Base-by-base conservation (phyloP, 2,797 vertebrate genomes). In the Hydrophis major region DNA sequence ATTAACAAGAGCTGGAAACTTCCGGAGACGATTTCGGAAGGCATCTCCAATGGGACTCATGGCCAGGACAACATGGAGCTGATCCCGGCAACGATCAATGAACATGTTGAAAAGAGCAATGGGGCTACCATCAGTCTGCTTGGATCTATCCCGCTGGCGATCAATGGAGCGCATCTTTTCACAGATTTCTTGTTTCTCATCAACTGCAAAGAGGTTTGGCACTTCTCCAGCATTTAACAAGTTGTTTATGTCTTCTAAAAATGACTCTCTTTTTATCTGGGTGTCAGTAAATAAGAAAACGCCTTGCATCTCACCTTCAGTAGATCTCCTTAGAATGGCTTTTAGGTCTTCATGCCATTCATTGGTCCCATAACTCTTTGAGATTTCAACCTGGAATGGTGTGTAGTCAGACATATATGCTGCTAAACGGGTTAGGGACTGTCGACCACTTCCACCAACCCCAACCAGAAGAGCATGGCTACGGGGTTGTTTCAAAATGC, bases 11-110 rank as follows among this genome's bases (percentile, higher is more conserved):
- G 98, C 96, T 2, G 97, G 97, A 94, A 98, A 97, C 93, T 98
- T 98, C 78, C 99, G 96, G 20, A 99, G 97, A 6, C 98, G 98
- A 90, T 97, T 98, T 87, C 99, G 98, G 90, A 99, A 99, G 0
- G 98, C 97, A 13, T 99, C 98, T 90, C 98, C 99, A 20, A 99
- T 98, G 93, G 99, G 99, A 95, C 99, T 99, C 99, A 99, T 99
- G 94, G 98, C 99, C 90, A 99, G 94, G 47, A 99, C 98, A 47
- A 99, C 97, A 11, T 99, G 98, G 90, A 99, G 96, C 86, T 99
- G 99, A 89, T 98, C 97, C 93, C 98, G 98, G 91, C 99, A 99
- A 47, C 98, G 98, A 86, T 99, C 98, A 14, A 99, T 95, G 86
- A 99, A 99, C 98, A 99, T 98, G 97, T 99, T 99, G 96, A 99